These are phyloP conservation scores for Thelaira solivaga DNA, from an alignment of 2,888 invertebrate species.

Conservation along the genomic window DNA sequence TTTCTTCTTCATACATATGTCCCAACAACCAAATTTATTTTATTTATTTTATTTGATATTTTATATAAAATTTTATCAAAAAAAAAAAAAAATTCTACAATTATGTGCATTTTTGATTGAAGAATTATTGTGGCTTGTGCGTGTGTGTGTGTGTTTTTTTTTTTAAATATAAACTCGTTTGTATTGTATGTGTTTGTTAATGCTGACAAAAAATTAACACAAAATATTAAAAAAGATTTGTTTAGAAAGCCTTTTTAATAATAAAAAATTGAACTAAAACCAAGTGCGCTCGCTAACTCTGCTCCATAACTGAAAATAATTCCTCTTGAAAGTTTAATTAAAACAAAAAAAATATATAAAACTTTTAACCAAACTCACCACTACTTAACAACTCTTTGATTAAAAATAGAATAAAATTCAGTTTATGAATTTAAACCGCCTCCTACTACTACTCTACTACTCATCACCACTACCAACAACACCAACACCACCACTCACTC, in stretches of 20 bases:
- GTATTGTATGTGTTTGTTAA: conserved; percentile 6
- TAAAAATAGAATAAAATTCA: no score
- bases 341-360: conserved; percentile 33
- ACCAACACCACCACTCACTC: no score
- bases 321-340: neutral
- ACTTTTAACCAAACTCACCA: conserved; percentile 58
- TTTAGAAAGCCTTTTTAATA: neutral
- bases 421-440: conserved; percentile 3
- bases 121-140: conserved; percentile 34
- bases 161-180: no score
- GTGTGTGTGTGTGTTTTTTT: neutral
- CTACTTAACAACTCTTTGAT: conserved; percentile 52
- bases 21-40: conserved; percentile 59
- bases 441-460: no score
- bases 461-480: conserved; percentile 47
- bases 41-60: conserved; percentile 22
- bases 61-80: conserved; percentile 47
- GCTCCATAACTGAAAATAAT: neutral
- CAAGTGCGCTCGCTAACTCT: neutral
- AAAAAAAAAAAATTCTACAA: conserved; percentile 52
- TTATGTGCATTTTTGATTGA: conserved; percentile 51
- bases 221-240: neutral
- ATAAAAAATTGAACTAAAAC: neutral
- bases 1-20: no score
- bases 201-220: conserved; percentile 16